Percentiles rank a stretch among this genome's conserved stretches.
Evolutionary conservation across 2,888 invertebrate species (phyloP).

Genomic region (Nycteola revayana): DNA sequence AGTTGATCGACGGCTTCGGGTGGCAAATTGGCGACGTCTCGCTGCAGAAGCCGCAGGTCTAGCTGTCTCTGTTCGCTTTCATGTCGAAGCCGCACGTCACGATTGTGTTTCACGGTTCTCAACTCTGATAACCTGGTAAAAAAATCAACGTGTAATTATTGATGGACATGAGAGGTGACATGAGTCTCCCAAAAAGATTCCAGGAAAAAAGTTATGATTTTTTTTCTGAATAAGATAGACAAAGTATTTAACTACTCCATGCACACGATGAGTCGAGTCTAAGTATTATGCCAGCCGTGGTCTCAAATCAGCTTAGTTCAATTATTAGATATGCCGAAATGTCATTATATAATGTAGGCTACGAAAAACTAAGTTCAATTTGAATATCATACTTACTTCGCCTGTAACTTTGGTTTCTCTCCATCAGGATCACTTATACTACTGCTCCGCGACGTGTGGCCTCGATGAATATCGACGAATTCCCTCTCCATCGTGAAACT

Average conservation of each 20-base stretch:
- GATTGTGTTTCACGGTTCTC: conserved; percentile 87
- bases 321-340: too few species aligned
- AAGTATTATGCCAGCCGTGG: too few species aligned
- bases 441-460: conserved; percentile 64
- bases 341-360: too few species aligned
- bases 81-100: conserved; percentile 88
- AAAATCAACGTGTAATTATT: too few species aligned
- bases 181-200: too few species aligned
- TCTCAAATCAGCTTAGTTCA: too few species aligned
- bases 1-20: conserved; percentile 88
- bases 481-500: conserved; percentile 55
- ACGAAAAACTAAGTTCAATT: too few species aligned
- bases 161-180: too few species aligned
- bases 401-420: conserved; percentile 70
- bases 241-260: too few species aligned
- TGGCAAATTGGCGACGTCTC: conserved; percentile 87
- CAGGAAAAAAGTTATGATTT: too few species aligned
- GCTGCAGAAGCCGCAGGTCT: conserved; percentile 88
- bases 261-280: too few species aligned
- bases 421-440: conserved; percentile 67
- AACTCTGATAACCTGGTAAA: conserved; percentile 84
- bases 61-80: conserved; percentile 89
- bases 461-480: conserved; percentile 62
- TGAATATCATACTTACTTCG: conserved; percentile 67
- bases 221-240: too few species aligned